phyloP scores from a whole-genome alignment of 1,140 invertebrate species.

The Lamellibrachia luymesi region DNA sequence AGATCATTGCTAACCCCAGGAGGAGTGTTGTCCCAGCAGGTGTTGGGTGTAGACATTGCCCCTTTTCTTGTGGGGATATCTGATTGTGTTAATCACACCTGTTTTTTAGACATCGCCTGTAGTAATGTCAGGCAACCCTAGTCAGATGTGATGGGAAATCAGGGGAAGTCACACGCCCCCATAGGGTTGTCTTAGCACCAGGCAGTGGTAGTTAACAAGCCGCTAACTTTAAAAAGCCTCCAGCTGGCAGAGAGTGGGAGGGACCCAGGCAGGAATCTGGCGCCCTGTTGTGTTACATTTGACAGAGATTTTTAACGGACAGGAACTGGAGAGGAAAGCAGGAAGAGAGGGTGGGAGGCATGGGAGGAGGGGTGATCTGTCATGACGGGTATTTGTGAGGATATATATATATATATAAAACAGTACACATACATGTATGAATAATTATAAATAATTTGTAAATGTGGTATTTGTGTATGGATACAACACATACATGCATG shows the following conservation, averaged over 20 bases:
- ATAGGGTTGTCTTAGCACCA: too few relatives aligned
- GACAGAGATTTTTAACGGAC: not conserved
- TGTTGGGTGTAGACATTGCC: not conserved
- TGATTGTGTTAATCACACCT: not conserved
- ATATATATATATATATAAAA: too few relatives aligned
- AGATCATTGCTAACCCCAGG: not conserved
- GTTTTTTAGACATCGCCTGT: not conserved
- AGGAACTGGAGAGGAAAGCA: not conserved
- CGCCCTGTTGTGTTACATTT: not conserved
- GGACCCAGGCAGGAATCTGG: not conserved
- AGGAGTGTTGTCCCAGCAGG: not conserved
- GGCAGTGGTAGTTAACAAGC: too few relatives aligned
- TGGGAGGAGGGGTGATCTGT: not conserved
- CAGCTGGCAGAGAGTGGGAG: not conserved
- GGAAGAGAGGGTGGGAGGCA: not conserved
- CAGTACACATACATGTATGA: too few relatives aligned
- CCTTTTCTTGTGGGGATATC: not conserved
- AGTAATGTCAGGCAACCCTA: not conserved
- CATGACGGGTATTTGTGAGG: not conserved
- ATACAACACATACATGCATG: too few relatives aligned
- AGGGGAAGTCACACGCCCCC: too few relatives aligned
- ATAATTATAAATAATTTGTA: too few relatives aligned
- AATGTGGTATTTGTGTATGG: too few relatives aligned
- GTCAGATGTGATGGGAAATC: too few relatives aligned
- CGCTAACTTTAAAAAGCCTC: not conserved